These are phyloP conservation scores for Lasioglossum calceatum DNA, from an alignment of 2,888 invertebrate genomes.

Conservation along the genomic window DNA sequence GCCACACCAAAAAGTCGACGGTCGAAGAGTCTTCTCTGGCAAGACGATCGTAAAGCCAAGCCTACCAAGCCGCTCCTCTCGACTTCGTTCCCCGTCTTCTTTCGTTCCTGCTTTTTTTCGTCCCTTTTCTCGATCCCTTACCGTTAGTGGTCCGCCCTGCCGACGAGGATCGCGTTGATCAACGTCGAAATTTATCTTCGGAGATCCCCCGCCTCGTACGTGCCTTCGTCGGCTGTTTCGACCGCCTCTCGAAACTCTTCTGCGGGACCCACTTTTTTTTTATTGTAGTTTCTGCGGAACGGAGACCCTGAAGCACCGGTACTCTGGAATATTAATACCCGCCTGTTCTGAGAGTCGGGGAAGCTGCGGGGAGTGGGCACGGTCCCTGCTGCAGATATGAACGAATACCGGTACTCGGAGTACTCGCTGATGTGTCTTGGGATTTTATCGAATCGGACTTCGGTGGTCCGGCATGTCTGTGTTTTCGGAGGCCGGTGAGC, in stretches of 20 bases:
- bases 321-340: constrained; percentile 7
- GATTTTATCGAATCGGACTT: not conserved
- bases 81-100: constrained; percentile 30
- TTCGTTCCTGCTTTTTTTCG: constrained; percentile 34
- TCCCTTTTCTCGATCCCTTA: constrained; percentile 43
- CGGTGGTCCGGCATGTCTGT: not conserved
- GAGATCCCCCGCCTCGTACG: constrained; percentile 1
- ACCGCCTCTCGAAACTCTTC: not conserved
- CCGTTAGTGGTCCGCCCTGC: constrained; percentile 49
- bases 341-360: not conserved
- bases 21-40: constrained; percentile 36
- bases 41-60: constrained; percentile 56
- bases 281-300: not conserved
- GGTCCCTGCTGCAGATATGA: not conserved
- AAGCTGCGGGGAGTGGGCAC: not conserved
- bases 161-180: constrained; percentile 41
- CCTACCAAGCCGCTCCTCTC: constrained; percentile 36
- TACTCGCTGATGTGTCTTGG: not conserved
- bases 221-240: not conserved
- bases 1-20: constrained; percentile 39
- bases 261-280: not conserved
- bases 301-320: not conserved
- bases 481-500: not conserved
- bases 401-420: constrained; percentile 4
- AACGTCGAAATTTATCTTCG: constrained; percentile 55